phyloP scores from a whole-genome alignment of 2,797 vertebrate genomes.

The Trichosurus vulpecula region DNA sequence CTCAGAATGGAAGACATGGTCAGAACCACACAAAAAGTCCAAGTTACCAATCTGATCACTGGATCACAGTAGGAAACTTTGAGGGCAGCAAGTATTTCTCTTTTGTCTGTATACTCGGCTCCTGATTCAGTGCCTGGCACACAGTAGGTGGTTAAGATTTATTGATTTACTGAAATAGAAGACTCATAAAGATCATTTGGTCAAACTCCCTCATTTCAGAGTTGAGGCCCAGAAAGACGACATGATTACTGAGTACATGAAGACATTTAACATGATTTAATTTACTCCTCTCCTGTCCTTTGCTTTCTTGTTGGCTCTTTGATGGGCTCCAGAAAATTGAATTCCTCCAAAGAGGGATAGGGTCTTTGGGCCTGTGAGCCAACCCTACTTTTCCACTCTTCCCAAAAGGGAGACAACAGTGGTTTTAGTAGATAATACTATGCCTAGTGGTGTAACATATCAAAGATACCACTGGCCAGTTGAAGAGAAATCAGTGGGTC shows the following conservation, averaged over 20 bases:
- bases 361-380: background rate
- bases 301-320: constrained; percentile 5
- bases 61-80: background rate
- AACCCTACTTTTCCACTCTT: constrained; percentile 27
- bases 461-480: background rate
- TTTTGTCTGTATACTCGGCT: background rate
- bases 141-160: background rate
- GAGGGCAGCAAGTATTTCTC: background rate
- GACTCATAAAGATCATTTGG: background rate
- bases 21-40: background rate
- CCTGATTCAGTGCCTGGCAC: background rate
- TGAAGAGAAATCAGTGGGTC: background rate
- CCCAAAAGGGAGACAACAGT: background rate
- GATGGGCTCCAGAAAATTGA: background rate
- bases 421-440: background rate
- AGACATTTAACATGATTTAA: constrained; percentile 25
- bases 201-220: background rate
- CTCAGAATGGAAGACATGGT: background rate
- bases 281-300: constrained; percentile 59
- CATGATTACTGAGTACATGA: background rate
- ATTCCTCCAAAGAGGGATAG: constrained; percentile 25
- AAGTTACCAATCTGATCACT: background rate
- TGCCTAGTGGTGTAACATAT: background rate
- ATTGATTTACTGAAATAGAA: background rate
- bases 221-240: background rate